Conservation (phyloP, 2,797 vertebrate genomes). For the Cryptoblepharus egeriae region DNA sequence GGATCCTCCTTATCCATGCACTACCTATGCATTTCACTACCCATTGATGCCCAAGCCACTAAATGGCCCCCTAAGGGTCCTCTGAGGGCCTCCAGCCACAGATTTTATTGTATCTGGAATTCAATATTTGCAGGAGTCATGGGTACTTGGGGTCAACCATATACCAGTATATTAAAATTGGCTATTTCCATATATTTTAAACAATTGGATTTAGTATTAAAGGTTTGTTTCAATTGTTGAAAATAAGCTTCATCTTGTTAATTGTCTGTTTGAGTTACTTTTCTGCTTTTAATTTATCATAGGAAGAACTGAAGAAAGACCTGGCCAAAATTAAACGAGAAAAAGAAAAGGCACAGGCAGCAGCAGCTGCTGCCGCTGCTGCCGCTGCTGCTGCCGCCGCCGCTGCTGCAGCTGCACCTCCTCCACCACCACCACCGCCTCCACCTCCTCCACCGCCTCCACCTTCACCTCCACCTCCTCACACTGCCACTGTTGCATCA, state of each 20-base stretch:
- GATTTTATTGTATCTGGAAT: too few species aligned
- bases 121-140: too few species aligned
- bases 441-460: slow-evolving; percentile 66
- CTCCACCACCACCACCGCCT: slow-evolving; percentile 53
- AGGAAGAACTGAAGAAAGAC: slow-evolving; percentile 95
- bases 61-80: too few species aligned
- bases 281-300: slow-evolving; percentile 56
- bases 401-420: slow-evolving; percentile 41
- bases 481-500: slow-evolving; percentile 67
- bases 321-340: slow-evolving; percentile 88
- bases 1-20: too few species aligned
- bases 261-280: slow-evolving; percentile 37
- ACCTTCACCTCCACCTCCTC: slow-evolving; percentile 72
- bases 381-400: slow-evolving; percentile 77
- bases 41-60: too few species aligned
- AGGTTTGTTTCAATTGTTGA: neutral
- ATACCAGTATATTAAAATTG: neutral
- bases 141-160: too few species aligned
- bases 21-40: too few species aligned
- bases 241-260: neutral
- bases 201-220: slow-evolving; percentile 14
- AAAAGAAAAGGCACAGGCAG: slow-evolving; percentile 86
- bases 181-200: accelerated
- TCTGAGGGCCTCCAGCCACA: too few species aligned
- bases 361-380: slow-evolving; percentile 77